Percentiles rank a stretch among this genome's conserved stretches.
These are phyloP conservation scores for Drosophila borealis DNA, from an alignment of 2,888 invertebrate genomes.

Conservation along the genomic window DNA sequence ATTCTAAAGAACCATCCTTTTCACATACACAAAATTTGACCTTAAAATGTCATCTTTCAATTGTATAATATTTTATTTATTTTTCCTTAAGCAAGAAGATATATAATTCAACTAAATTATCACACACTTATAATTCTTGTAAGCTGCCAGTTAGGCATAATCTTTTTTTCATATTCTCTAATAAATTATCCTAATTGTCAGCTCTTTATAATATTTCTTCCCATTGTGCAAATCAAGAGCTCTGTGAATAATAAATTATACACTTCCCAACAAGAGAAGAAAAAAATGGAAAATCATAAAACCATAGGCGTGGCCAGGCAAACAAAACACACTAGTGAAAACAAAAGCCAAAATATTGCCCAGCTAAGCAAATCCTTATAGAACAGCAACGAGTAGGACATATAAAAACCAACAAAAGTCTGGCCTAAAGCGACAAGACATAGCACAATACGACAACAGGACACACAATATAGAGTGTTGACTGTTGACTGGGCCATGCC, in stretches of 20 bases:
- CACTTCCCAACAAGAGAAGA: conserved; percentile 27
- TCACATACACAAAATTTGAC: no score
- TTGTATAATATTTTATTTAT: no score
- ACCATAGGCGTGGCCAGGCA: conserved; percentile 44
- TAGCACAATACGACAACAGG: conserved; percentile 35
- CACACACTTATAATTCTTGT: background rate
- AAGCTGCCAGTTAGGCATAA: background rate
- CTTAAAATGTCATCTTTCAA: no score
- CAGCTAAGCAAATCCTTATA: conserved; percentile 52
- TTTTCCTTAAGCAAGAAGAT: background rate
- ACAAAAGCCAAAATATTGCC: conserved; percentile 63
- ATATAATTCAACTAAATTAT: conserved; percentile 3
- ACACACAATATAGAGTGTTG: conserved; percentile 35
- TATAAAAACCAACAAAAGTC: conserved; percentile 52
- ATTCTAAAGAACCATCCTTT: no score
- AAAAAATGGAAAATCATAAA: conserved; percentile 15
- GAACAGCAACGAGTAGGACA: conserved; percentile 41
- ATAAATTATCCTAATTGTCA: conserved; percentile 46
- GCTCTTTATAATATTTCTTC: conserved; percentile 41
- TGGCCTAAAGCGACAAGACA: conserved; percentile 52
- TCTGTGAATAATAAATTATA: conserved; percentile 62
- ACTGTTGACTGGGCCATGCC: conserved; percentile 64
- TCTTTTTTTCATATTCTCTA: conserved; percentile 2
- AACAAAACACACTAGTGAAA: conserved; percentile 42
- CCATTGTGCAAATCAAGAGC: conserved; percentile 43